These are phyloP conservation scores for Diceros bicornis DNA, from an alignment of 2,797 vertebrate genomes.

Conservation along the genomic window DNA sequence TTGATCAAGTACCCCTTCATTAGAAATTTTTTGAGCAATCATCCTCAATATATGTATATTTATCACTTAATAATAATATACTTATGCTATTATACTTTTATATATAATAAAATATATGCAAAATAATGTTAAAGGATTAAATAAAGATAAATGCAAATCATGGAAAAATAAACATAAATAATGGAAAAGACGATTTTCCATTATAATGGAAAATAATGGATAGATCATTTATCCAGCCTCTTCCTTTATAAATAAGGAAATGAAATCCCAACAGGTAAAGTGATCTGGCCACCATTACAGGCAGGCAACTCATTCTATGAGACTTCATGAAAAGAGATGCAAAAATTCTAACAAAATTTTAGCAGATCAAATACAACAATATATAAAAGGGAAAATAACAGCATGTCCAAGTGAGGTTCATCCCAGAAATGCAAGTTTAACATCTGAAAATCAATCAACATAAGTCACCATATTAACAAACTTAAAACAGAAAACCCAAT, in stretches of 20 bases:
- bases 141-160: constrained; percentile 20
- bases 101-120: background rate
- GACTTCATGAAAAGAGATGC: background rate
- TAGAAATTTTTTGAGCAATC: background rate
- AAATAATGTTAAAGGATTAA: background rate
- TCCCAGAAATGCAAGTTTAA: background rate
- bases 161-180: background rate
- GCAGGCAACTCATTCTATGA: background rate
- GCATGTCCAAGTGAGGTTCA: background rate
- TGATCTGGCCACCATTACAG: background rate
- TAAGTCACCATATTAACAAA: background rate
- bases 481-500: background rate
- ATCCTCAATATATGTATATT: background rate
- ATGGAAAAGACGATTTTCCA: constrained; percentile 1
- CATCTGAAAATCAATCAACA: background rate
- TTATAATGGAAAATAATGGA: constrained; percentile 24
- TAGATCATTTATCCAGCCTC: background rate
- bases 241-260: constrained; percentile 4
- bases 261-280: constrained; percentile 18
- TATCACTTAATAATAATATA: background rate
- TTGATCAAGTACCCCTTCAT: background rate
- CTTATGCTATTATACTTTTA: background rate
- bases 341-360: background rate
- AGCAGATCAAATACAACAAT: constrained; percentile 11
- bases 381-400: background rate